Percentiles rank a stretch among this genome's conserved stretches.
phyloP scores from a whole-genome alignment of 1,140 invertebrate species.

The Melitaea cinxia region DNA sequence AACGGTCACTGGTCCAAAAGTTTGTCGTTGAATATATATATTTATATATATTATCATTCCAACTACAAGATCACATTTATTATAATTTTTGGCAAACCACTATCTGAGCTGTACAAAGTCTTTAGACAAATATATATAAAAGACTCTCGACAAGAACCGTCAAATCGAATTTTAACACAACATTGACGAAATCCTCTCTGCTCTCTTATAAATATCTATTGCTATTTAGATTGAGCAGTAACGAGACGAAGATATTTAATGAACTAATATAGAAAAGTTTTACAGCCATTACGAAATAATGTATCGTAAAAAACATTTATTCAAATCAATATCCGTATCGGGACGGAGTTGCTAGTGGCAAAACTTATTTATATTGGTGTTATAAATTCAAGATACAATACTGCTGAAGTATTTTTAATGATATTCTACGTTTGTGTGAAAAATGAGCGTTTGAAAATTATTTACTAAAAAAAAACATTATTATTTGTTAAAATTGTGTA shows the following conservation, averaged over 20 bases:
- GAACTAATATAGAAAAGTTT: background rate
- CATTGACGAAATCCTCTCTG: conserved; percentile 17
- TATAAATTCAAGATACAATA: conserved; percentile 50
- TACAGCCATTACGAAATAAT: background rate
- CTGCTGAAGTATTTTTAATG: conserved; percentile 31
- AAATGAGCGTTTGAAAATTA: conserved; percentile 32
- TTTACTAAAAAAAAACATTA: conserved; percentile 22
- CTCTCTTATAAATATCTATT: conserved; percentile 20
- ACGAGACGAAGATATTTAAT: conserved; percentile 10
- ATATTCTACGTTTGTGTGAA: conserved; percentile 11
- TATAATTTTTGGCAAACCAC: conserved; percentile 71
- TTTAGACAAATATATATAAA: conserved; percentile 28
- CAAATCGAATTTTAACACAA: conserved; percentile 3
- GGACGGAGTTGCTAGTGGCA: conserved; percentile 71
- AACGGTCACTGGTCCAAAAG: conserved; percentile 76
- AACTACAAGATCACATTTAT: conserved; percentile 72
- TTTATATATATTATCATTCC: conserved; percentile 56
- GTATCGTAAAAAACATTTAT: background rate
- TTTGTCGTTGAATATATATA: conserved; percentile 55
- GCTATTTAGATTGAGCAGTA: conserved; percentile 33
- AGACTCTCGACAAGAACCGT: conserved; percentile 8
- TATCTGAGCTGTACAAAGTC: conserved; percentile 60
- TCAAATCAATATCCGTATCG: conserved; percentile 51
- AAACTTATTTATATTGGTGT: conserved; percentile 63
- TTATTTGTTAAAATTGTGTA: conserved; percentile 3